Conservation (phyloP, 2,888 invertebrate species). For the Sisyra terminalis region DNA sequence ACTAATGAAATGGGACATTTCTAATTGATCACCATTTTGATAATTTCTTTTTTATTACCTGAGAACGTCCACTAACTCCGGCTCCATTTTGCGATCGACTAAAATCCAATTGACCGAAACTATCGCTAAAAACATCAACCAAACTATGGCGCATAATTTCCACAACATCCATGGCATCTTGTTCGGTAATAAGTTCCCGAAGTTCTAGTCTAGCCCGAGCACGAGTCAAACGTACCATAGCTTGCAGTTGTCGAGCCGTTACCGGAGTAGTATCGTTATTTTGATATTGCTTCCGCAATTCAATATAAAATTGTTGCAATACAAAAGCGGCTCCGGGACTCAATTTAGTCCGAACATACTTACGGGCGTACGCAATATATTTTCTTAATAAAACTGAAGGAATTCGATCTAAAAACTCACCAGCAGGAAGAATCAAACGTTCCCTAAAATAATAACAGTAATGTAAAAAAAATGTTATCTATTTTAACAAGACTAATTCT, state of each 20-base stretch:
- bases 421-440: constrained; percentile 37
- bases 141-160: constrained; percentile 70
- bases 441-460: constrained; percentile 25
- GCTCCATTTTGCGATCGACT: constrained; percentile 54
- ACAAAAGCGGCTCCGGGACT: constrained; percentile 51
- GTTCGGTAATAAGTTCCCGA: constrained; percentile 56
- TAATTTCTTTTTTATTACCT: too few relatives aligned
- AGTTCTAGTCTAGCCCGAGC: constrained; percentile 81
- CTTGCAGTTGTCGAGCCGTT: constrained; percentile 77
- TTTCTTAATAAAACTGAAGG: constrained; percentile 66
- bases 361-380: constrained; percentile 81
- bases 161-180: constrained; percentile 74
- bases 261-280: constrained; percentile 57
- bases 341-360: constrained; percentile 70
- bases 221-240: constrained; percentile 44
- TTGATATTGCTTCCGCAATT: constrained; percentile 51
- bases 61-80: constrained; percentile 51
- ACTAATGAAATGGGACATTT: too few relatives aligned
- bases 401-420: constrained; percentile 51
- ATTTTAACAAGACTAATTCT: neutral
- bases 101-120: constrained; percentile 45
- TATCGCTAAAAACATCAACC: constrained; percentile 57
- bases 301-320: constrained; percentile 64
- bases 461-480: neutral
- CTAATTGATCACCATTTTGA: too few relatives aligned